Evolutionary conservation across 2,113 vertebrate genomes (phyloP), one percentile per base, ranked within the genome.

Genomic region (Noturus placidus): DNA sequence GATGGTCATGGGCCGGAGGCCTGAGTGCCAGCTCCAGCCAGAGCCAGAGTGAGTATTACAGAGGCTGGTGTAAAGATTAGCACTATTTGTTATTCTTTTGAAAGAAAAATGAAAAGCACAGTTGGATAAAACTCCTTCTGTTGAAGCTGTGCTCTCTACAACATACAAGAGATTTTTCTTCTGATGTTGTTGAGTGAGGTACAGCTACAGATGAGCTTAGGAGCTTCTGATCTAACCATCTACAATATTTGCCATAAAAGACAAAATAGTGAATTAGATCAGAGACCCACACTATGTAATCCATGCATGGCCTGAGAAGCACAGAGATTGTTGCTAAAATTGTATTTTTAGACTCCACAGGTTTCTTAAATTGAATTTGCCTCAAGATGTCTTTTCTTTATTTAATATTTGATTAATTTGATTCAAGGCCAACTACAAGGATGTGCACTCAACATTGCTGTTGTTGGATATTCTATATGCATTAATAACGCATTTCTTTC

Each of bases 1-100:
- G 98, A 89, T 98, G 97, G 96, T 99, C 98, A 22, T 98, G 97
- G 98, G 97, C 97, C 0, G 97, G 97, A 2, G 96, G 95, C 1
- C 93, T 98, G 50, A 96, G 95, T 90, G 97, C 97, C 15, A 96
- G 95, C 91, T 96, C 96, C 61, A 90, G 95, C 14, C 97, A 95
- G 93, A 98, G 96, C 94, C 97, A 97, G 0, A 95, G 97, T 98
- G 94, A 97, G 96, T 96, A 61, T 61, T 14, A 19, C 15, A 42
- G 25, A 81, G 19, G 10, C 82, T 17, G 17, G 59, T 13, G 4
- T 46, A 14, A 50, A 33, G 52, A 79, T 54, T 17, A 54, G 14
- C 13, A 52, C 13, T 7, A 78, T 7, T 8, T n/a, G 1, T 50
- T 50, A 50, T 50, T 50, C 46, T 50, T 50, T 50, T 50, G 46